Evolutionary conservation across 2,888 invertebrate genomes (phyloP), one percentile per base, ranked within the genome.

Genomic region (Cataglyphis cursor): DNA sequence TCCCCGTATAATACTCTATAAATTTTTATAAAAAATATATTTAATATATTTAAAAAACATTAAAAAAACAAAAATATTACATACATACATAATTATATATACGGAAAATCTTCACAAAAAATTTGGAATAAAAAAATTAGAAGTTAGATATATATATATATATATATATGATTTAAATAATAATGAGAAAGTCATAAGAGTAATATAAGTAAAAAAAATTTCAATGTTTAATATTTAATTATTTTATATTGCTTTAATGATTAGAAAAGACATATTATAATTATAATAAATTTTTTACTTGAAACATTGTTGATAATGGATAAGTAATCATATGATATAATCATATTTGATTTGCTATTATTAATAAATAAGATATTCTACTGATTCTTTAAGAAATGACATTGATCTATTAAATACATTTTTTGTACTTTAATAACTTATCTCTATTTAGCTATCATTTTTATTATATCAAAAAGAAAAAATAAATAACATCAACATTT

Each of bases 11-110:
- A 15, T 15, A 15, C 9, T 57, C 9, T 57, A 65, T 12, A 66
- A 68, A 68, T 6, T 57, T 54, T 76, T 12, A 18, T 28, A 54
- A 65, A 38, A 41, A 24, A 28, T 38, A 44, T 75, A 28, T 48
- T n/a, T 3, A 18, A 38, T 51, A 15, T 21, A 24, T 75, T 21
- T 3, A n/a, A 38, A 38, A 10, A 35, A 15, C 5, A 51, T 51
- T 51, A 72, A n/a, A 68, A n/a, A 31, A 68, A 8, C 24, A 10
- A 57, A 57, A 15, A 6, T 15, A 57, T 57, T 57, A 57, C 35
- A 24, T 72, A 38, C 18, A 5, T 44, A 24, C 24, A 24, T 24
- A 24, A 24, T 24, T 24, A 24, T 24, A 24, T 24, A 24, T 24
- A 1, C 12, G 12, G 10, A 57, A 12, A 10, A 21, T 54, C 1